Evolutionary conservation across 2,113 vertebrate genomes (phyloP).

Genomic region (Salvelinus fontinalis): DNA sequence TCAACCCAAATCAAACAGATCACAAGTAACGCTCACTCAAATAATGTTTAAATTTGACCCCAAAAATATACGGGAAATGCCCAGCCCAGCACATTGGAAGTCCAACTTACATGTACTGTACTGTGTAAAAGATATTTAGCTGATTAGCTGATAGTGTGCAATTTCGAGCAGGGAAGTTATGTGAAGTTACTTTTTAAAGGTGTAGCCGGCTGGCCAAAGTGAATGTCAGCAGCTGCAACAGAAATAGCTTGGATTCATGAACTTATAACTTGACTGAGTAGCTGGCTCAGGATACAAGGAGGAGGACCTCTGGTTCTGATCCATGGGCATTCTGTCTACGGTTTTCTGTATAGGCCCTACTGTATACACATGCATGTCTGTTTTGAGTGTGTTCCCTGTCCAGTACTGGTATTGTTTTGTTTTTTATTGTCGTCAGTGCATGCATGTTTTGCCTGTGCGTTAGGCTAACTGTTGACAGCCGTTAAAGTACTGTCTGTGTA

Average conservation of each 20-base stretch:
- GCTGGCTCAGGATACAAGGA: neutral
- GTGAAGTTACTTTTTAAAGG: conserved; percentile 3
- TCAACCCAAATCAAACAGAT: neutral
- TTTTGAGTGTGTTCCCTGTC: neutral
- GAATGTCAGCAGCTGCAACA: conserved; percentile 29
- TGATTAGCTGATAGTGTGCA: conserved; percentile 23
- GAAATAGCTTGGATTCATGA: conserved; percentile 1
- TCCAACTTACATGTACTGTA: neutral
- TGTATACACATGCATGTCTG: neutral
- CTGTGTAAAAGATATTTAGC: neutral
- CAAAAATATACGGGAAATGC: neutral
- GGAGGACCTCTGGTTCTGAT: neutral
- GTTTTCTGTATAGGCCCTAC: neutral
- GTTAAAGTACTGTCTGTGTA: conserved; percentile 17
- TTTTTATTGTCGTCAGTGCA: too few species aligned
- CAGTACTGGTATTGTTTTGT: neutral
- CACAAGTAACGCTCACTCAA: neutral
- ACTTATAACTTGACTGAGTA: neutral
- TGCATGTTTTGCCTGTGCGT: neutral
- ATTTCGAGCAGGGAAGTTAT: conserved; percentile 14
- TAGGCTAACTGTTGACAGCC: neutral
- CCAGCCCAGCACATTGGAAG: neutral
- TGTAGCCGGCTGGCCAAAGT: neutral
- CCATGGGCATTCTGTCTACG: neutral
- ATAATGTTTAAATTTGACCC: neutral